Conservation (phyloP, 2,797 vertebrate species). For the Ceryle rudis region DNA sequence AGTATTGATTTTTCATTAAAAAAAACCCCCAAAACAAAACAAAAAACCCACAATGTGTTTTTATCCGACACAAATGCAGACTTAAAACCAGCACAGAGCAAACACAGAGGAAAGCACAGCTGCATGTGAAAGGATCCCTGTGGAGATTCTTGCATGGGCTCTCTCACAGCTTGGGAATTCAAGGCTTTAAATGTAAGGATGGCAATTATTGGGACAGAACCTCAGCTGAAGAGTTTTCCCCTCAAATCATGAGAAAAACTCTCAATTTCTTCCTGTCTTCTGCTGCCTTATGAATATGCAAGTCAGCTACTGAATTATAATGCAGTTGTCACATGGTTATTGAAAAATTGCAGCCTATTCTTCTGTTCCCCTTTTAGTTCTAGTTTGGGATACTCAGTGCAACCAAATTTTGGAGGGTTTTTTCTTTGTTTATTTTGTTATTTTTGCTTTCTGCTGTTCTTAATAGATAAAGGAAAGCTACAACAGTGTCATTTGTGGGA, state of each 20-base stretch:
- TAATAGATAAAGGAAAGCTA: not conserved
- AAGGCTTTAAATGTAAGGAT: not conserved
- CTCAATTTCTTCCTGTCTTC: not conserved
- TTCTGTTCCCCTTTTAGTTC: constrained; percentile 63
- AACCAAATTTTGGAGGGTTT: too few relatives aligned
- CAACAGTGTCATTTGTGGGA: not conserved
- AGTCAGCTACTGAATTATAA: constrained; percentile 57
- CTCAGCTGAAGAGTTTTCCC: not conserved
- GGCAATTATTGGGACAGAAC: accelerated
- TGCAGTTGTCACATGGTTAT: constrained; percentile 48
- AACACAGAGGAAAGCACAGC: not conserved
- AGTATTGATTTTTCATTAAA: not conserved
- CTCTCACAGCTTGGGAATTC: not conserved
- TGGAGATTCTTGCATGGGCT: not conserved
- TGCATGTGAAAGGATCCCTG: accelerated
- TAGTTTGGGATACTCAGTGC: constrained; percentile 30
- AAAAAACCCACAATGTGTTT: not conserved
- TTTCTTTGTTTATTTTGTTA: not conserved
- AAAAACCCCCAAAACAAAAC: not conserved
- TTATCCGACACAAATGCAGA: not conserved
- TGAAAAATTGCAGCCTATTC: constrained; percentile 53
- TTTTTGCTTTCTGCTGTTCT: not conserved
- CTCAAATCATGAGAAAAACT: not conserved
- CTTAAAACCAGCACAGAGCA: not conserved
- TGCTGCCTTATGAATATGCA: constrained; percentile 52